Evolutionary conservation across 2,113 vertebrate species (phyloP).

Genomic region (Myrmecophaga tridactyla): DNA sequence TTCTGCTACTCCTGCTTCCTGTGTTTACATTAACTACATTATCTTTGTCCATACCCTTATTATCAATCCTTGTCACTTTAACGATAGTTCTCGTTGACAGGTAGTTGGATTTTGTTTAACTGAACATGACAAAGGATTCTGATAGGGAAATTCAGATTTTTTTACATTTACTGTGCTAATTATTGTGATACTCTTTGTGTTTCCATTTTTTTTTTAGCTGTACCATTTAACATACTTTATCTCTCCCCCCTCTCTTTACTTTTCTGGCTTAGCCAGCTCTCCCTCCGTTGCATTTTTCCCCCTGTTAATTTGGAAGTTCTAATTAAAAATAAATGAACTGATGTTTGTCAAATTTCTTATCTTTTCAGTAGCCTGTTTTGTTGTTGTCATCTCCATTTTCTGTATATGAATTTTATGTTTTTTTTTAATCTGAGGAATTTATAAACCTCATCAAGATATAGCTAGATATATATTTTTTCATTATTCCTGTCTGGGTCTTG

Average conservation of each 20-base stretch:
- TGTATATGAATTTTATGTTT: not conserved
- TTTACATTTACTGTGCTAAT: not conserved
- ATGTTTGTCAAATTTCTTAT: not conserved
- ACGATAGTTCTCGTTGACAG: not conserved
- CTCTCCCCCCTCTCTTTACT: not conserved
- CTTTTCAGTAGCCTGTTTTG: not conserved
- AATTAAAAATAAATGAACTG: not conserved
- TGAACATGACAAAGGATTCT: not conserved
- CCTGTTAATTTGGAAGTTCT: not conserved
- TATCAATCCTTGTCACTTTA: not conserved
- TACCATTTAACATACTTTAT: not conserved
- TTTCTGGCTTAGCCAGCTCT: not conserved
- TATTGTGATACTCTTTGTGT: not conserved
- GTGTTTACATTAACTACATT: constrained; percentile 4
- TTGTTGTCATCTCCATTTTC: not conserved
- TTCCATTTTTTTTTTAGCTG: constrained; percentile 29
- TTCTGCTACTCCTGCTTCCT: not conserved
- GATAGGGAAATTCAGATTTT: constrained; percentile 25
- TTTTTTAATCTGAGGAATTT: constrained; percentile 5
- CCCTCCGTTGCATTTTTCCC: not conserved
- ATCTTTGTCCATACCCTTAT: not conserved
- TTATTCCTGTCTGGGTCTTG: not conserved
- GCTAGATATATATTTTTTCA: not conserved
- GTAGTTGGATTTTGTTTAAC: not conserved
- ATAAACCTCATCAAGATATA: not conserved